Conservation (phyloP, 2,113 vertebrate species). For the Thymallus thymallus region DNA sequence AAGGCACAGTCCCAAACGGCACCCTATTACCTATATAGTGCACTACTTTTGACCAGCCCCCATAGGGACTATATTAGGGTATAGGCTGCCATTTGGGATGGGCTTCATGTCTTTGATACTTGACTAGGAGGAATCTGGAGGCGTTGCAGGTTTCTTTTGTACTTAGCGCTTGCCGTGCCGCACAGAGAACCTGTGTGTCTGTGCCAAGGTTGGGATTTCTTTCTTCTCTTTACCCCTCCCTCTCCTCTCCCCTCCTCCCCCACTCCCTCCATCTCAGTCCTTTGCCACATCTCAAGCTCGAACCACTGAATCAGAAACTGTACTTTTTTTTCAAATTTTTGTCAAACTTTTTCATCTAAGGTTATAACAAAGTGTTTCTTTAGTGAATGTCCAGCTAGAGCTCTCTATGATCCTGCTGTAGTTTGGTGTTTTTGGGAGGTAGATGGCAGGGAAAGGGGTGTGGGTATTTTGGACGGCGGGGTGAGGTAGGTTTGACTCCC, state of each 20-base stretch:
- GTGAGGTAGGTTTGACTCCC: constrained; percentile 59
- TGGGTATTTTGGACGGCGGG: constrained; percentile 25
- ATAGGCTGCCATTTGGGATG: too few relatives aligned
- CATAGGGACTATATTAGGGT: too few relatives aligned
- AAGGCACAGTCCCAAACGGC: too few relatives aligned
- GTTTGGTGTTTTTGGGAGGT: constrained; percentile 11
- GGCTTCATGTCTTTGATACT: constrained; percentile 71
- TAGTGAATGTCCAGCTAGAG: constrained; percentile 16
- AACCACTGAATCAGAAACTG: constrained; percentile 62
- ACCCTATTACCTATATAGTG: too few relatives aligned
- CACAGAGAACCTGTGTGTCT: constrained; percentile 48
- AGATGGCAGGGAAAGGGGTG: not conserved
- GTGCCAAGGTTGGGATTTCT: constrained; percentile 71
- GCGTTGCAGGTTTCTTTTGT: constrained; percentile 80
- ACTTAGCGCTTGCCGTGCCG: constrained; percentile 41
- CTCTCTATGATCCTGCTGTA: constrained; percentile 10
- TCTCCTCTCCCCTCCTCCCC: constrained; percentile 29
- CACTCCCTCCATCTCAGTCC: constrained; percentile 41
- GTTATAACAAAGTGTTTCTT: not conserved
- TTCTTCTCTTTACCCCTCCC: constrained; percentile 26
- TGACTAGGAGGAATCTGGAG: constrained; percentile 77
- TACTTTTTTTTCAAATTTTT: constrained; percentile 10
- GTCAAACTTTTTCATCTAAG: constrained; percentile 14
- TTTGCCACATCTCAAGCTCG: constrained; percentile 48
- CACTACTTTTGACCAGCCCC: too few relatives aligned